Evolutionary conservation across 2,113 vertebrate species (phyloP).

Genomic region (Grus americana): DNA sequence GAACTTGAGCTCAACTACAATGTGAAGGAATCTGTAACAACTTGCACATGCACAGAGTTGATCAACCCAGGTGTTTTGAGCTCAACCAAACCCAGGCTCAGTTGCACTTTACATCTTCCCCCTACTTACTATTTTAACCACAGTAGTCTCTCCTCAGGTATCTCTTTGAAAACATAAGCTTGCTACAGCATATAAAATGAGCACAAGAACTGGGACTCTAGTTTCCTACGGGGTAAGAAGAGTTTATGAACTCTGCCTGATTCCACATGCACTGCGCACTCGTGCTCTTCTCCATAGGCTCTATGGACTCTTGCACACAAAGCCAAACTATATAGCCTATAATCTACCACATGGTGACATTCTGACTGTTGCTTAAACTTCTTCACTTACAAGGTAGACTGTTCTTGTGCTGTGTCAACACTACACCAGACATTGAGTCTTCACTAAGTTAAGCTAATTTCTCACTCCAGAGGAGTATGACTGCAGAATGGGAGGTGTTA

Average conservation of each 20-base stretch:
- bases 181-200: rapidly evolving
- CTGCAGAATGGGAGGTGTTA: not conserved
- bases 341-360: too few species aligned
- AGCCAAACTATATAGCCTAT: not conserved
- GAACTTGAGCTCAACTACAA: not conserved
- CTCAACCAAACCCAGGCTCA: not conserved
- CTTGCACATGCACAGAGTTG: rapidly evolving
- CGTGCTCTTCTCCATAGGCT: rapidly evolving
- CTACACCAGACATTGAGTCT: not conserved
- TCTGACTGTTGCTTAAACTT: not conserved
- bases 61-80: not conserved
- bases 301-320: not conserved
- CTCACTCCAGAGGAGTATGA: not conserved
- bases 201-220: not conserved
- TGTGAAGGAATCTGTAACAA: not conserved
- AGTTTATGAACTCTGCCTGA: not conserved
- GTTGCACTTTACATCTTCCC: not conserved
- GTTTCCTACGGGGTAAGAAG: not conserved
- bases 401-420: rapidly evolving
- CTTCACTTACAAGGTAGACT: not conserved
- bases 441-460: rapidly evolving
- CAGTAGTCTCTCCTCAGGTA: not conserved
- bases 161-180: not conserved
- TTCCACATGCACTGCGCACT: rapidly evolving
- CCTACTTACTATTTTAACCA: not conserved